These are phyloP conservation scores for Pogonus chalceus DNA, from an alignment of 1,140 invertebrate genomes.

Conservation along the genomic window DNA sequence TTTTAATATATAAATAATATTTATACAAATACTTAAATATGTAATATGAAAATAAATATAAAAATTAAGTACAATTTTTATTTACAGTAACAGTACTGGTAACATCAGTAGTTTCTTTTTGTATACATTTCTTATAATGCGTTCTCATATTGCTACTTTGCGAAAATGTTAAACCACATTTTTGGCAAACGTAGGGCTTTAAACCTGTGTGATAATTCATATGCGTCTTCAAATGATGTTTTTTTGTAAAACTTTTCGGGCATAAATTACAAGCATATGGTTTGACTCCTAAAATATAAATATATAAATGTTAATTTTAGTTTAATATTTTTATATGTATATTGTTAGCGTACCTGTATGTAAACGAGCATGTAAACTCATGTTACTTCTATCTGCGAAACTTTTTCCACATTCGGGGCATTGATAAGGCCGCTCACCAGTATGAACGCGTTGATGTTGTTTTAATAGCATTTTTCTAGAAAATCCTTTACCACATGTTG, in stretches of 20 bases:
- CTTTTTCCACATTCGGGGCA: slow-evolving; percentile 57
- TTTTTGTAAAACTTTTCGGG: slow-evolving; percentile 78
- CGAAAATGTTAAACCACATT: slow-evolving; percentile 61
- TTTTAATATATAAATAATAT: too few species aligned
- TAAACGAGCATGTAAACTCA: slow-evolving; percentile 66
- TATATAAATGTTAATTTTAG: neutral
- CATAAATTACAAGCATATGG: slow-evolving; percentile 80
- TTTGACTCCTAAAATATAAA: slow-evolving; percentile 52
- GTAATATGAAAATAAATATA: too few species aligned
- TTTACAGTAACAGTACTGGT: neutral
- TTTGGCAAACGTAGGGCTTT: slow-evolving; percentile 64
- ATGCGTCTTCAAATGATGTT: slow-evolving; percentile 74
- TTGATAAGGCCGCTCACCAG: slow-evolving; percentile 65
- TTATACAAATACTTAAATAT: too few species aligned
- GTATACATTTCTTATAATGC: slow-evolving; percentile 59
- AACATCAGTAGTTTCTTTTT: slow-evolving; percentile 17
- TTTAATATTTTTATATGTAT: neutral
- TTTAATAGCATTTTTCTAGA: slow-evolving; percentile 72
- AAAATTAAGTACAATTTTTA: neutral
- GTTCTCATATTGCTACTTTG: slow-evolving; percentile 73
- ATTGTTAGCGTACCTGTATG: slow-evolving; percentile 47
- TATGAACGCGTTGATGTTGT: slow-evolving; percentile 66
- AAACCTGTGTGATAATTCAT: slow-evolving; percentile 69
- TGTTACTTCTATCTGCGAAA: slow-evolving; percentile 74
- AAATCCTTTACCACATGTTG: slow-evolving; percentile 76